phyloP scores from a whole-genome alignment of 1,140 invertebrate species.

The Lucilia sericata region DNA sequence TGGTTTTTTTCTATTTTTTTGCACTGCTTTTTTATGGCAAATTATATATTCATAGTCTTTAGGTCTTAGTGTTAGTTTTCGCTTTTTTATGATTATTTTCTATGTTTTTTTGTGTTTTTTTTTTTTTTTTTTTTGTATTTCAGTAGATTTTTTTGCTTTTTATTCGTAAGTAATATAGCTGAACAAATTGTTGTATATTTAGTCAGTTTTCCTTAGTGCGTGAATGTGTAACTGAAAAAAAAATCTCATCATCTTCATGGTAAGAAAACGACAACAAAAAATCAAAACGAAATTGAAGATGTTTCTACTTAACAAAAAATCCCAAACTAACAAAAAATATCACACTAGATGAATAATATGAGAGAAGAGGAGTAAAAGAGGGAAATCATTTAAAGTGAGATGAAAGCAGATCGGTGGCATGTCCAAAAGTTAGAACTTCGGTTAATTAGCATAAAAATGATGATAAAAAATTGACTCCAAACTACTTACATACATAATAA shows the following conservation, averaged over 20 bases:
- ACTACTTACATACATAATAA: no score
- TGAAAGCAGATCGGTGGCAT: no score
- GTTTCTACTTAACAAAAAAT: neutral
- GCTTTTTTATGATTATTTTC: no score
- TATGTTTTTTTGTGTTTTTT: neutral
- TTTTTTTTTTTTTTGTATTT: neutral
- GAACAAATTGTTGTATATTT: slow-evolving; percentile 37
- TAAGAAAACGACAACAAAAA: slow-evolving; percentile 42
- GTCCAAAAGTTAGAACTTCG: no score
- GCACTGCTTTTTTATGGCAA: neutral
- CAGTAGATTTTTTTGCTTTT: neutral
- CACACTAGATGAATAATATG: neutral
- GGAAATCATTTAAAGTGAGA: neutral
- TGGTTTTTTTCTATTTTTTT: neutral
- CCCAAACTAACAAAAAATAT: neutral
- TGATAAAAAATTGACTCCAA: no score
- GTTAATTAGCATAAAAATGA: no score
- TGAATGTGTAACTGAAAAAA: slow-evolving; percentile 24
- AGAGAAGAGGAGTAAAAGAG: neutral
- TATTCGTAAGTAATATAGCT: neutral
- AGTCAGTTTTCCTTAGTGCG: slow-evolving; percentile 43
- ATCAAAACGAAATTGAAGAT: neutral
- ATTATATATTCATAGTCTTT: slow-evolving; percentile 12
- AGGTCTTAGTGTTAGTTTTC: neutral
- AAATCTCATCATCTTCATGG: slow-evolving; percentile 10